Evolutionary conservation across 2,888 invertebrate genomes (phyloP).

Genomic region (Zaprionus lineosus): DNA sequence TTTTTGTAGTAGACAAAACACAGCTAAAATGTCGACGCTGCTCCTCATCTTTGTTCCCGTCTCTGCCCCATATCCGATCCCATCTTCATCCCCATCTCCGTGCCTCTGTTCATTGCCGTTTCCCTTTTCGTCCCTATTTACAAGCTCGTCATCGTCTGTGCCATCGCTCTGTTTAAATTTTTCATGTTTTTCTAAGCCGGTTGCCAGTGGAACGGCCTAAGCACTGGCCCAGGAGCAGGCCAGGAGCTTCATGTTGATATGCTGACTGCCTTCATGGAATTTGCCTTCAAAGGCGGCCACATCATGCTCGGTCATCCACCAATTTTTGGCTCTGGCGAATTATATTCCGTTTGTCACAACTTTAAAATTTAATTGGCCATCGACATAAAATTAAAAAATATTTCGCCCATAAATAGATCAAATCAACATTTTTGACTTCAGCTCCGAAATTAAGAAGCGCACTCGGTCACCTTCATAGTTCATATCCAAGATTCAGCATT

Average conservation of each 20-base stretch:
- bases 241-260: constrained; percentile 45
- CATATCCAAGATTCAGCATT: too few species aligned
- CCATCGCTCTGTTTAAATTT: constrained; percentile 65
- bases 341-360: constrained; percentile 39
- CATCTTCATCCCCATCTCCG: too few species aligned
- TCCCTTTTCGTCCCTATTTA: too few species aligned
- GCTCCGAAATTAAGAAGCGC: too few species aligned
- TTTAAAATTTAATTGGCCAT: constrained; percentile 69
- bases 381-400: constrained; percentile 60
- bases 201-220: neutral
- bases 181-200: constrained; percentile 70
- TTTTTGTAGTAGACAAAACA: constrained; percentile 75
- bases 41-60: too few species aligned
- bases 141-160: constrained; percentile 29
- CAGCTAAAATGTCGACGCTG: constrained; percentile 43
- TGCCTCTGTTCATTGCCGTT: too few species aligned
- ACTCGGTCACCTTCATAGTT: too few species aligned
- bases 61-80: too few species aligned
- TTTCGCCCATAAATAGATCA: constrained; percentile 36
- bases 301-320: constrained; percentile 22
- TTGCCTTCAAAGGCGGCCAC: constrained; percentile 54
- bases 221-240: constrained; percentile 4
- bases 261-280: constrained; percentile 71
- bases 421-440: too few species aligned
- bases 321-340: constrained; percentile 9